Evolutionary conservation across 2,888 invertebrate species (phyloP), one percentile per base, ranked within the genome.

Genomic region (Subacronicta megacephala): DNA sequence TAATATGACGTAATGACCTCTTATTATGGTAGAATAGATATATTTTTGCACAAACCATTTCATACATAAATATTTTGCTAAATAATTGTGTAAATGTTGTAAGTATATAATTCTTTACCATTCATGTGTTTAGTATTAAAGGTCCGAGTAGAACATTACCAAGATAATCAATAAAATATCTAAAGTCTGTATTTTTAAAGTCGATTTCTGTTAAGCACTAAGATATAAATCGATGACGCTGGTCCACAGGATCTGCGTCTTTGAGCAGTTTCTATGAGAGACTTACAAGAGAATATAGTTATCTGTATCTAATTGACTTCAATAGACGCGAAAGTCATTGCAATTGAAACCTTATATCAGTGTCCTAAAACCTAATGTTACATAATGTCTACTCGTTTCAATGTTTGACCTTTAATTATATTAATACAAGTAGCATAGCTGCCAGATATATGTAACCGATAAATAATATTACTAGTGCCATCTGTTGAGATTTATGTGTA

Each of bases 21-120:
- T 15, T 31, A 29, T 9, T 40, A 7, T 38, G 29, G n/a, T 41
- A 44, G 26, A 7, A 33, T 13, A 38, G 13, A 53, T 18, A 52
- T 58, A 62, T 58, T 65, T 58, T 65, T 65, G 71, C 71, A 70
- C 58, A 71, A 70, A 53, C 4, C 43, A 50, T 55, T 53, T 43
- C 35, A 29, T 33, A 40, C 15, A 26, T 3, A 29, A 29, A 29
- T 29, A 7, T 26, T 37, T 53, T 23, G 2, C 7, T 45, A 54
- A 38, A 31, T 29, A 13, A 18, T 31, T 18, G 7, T 47, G 20
- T 37, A 38, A 47, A 18, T 26, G 26, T 37, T 26, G 37, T 37
- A 31, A 29, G 4, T 12, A n/a, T n/a, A n/a, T n/a, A n/a, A n/a
- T n/a, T n/a, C n/a, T n/a, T n/a, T n/a, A n/a, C n/a, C 12, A 12